These are phyloP conservation scores for Heterohyrax brucei DNA, from an alignment of 2,797 vertebrate genomes.

Conservation along the genomic window DNA sequence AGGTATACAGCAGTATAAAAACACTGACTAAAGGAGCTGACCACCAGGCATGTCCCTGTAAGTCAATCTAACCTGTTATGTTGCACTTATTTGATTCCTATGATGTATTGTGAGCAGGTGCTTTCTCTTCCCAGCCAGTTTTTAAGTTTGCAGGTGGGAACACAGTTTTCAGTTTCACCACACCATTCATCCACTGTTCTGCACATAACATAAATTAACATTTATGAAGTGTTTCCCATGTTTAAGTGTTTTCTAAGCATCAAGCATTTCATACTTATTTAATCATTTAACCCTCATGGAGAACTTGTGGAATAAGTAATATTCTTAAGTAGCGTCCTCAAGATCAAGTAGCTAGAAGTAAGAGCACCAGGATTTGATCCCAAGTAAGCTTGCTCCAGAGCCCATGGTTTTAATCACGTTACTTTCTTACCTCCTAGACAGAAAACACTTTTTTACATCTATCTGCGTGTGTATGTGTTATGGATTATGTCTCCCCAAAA, in stretches of 20 bases:
- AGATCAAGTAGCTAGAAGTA: not conserved
- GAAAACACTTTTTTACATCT: not conserved
- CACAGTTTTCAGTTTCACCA: not conserved
- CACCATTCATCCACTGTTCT: not conserved
- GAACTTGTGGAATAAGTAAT: not conserved
- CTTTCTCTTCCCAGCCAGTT: constrained; percentile 30
- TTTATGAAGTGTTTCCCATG: too few relatives aligned
- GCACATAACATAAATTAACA: too few relatives aligned
- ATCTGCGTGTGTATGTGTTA: too few relatives aligned
- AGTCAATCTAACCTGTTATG: not conserved
- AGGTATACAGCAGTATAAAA: not conserved
- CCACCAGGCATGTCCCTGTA: not conserved
- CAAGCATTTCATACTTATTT: not conserved
- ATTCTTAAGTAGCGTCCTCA: not conserved
- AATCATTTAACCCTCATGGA: not conserved
- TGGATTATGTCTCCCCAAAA: too few relatives aligned
- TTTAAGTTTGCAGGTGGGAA: constrained; percentile 4
- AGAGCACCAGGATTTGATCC: not conserved
- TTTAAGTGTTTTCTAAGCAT: constrained; percentile 19
- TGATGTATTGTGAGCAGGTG: not conserved
- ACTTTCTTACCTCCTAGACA: not conserved
- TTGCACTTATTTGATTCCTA: not conserved
- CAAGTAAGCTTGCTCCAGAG: not conserved
- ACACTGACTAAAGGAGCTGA: not conserved
- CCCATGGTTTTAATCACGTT: not conserved